A percentile compares a stretch with the other conserved stretches of the same genome.
These are phyloP conservation scores for Proteles cristata DNA, from an alignment of 2,113 vertebrate species.

Conservation along the genomic window DNA sequence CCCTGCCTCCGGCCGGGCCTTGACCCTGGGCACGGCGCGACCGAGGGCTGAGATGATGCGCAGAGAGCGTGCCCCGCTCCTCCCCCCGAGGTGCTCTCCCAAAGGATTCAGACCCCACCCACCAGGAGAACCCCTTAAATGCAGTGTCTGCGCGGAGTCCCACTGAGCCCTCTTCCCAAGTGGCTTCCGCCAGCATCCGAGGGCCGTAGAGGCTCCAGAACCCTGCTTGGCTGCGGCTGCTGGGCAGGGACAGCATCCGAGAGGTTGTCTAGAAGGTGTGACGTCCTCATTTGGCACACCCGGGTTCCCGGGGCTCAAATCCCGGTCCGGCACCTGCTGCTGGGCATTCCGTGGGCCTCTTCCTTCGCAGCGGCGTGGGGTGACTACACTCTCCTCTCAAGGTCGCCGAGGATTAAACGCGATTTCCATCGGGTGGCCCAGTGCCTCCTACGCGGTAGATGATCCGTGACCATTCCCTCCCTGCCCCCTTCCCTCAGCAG, in stretches of 20 bases:
- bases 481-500: no score
- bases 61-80: neutral
- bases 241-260: fast-evolving
- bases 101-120: neutral
- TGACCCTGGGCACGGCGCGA: neutral
- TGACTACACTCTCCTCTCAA: neutral
- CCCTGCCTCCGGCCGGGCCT: fast-evolving
- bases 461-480: neutral
- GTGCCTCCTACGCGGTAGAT: fast-evolving
- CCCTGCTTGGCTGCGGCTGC: no score
- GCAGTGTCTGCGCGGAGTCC: neutral
- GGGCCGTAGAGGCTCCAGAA: neutral
- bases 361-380: fast-evolving
- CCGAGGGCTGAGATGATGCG: neutral
- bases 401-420: neutral
- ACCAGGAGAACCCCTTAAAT: fast-evolving
- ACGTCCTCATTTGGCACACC: neutral
- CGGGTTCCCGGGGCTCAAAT: fast-evolving
- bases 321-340: neutral
- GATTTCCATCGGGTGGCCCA: neutral
- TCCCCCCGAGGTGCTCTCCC: fast-evolving
- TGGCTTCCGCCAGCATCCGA: fast-evolving
- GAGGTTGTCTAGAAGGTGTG: no score
- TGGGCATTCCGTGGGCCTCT: neutral
- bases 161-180: neutral